Base-by-base conservation (phyloP, 92 coral and sea anemone species). In the Heliopora coerulea region DNA sequence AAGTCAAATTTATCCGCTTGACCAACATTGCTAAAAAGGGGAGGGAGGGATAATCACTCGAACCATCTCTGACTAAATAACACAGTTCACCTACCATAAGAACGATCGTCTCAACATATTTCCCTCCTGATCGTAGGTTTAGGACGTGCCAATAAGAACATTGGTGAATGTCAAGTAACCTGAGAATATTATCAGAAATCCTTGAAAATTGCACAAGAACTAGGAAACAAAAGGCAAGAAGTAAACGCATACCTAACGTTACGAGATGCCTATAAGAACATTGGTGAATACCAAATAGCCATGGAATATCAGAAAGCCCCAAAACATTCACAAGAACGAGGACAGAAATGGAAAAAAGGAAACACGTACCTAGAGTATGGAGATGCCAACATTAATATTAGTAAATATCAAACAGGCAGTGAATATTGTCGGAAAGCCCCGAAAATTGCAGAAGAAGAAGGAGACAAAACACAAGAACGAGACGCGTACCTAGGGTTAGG, bases 391-490 rank as follows among this genome's bases (percentile, higher is more conserved):
- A 10, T 3, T 10, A 37, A 37, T 3, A 37, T 10, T 37, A 10
- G 42, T 10, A 4, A 37, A 37, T 59, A 66, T 34, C 61, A 77
- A 8, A 60, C 76, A 25, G 50, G 42, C 35, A 37, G 7, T 8
- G 17, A 46, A 15, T 46, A 8, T 46, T 7, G 15, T 29, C 61
- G 56, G 30, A 66, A 27, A 54, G 65, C 58, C 18, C 65, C 62
- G 7, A 30, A 13, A 37, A 54, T 54, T 49, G n/a, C 19, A 68
- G 31, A 13, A 54, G 72, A 59, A 30, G 40, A 25, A 0, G 33
- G 62, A 18, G 86, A 76, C 50, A 82, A 75, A 65, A 39, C 23
- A 32, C 29, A 20, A 40, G 86, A 82, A 75, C 82, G 44, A 24
- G 66, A 42, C 12, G 59, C 40, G n/a, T 65, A 19, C 1, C 17